Base-by-base conservation (phyloP, 2,113 vertebrate species). In the Ochotona princeps region DNA sequence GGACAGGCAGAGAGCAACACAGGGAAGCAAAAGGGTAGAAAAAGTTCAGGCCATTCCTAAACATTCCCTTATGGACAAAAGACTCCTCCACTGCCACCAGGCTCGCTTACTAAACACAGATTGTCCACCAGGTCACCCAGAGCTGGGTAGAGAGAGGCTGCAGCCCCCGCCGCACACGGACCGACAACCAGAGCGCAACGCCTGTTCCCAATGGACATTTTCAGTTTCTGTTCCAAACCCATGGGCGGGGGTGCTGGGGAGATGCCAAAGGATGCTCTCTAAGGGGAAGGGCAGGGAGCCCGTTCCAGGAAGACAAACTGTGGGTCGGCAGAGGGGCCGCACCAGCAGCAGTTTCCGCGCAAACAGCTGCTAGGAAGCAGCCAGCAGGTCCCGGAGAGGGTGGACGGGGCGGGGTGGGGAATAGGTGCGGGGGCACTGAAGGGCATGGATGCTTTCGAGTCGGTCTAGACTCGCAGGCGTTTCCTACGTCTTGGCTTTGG, bases 221-320 rank as follows among this genome's bases (percentile, higher is more conserved):
- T 84, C 87, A 63, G 54, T 92, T 93, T 65, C 86, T 94, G 93
- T 95, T 91, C 95, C 89, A 9, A 74, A 72, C 69, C 7, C 85
- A 26, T 61, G 66, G 7, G 26, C 5, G 30, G 9, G 15, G 17
- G 18, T 17, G 35, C 47, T 25, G 28, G 14, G 0, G 14, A 30
- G 54, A 44, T 7, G 80, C 67, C 82, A 2, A 79, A 78, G 47
- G 93, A 95, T 95, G 93, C 95, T 82, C 87, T 7, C 54, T 15
- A 35, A 76, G 21, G 78, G 20, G 38, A 7, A 61, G 28, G 78
- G 67, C 47, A 80, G 90, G 78, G 51, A 60, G 65, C 20, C 90
- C n/a, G 0, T 30, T 96, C 49, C 35, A 6, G 89, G 87, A 84
- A 92, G 87, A 63, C 83, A 89, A 75, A 91, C 28, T 82, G 85